phyloP scores from a whole-genome alignment of 2,888 invertebrate genomes.

The Philhelius pedissequus region DNA sequence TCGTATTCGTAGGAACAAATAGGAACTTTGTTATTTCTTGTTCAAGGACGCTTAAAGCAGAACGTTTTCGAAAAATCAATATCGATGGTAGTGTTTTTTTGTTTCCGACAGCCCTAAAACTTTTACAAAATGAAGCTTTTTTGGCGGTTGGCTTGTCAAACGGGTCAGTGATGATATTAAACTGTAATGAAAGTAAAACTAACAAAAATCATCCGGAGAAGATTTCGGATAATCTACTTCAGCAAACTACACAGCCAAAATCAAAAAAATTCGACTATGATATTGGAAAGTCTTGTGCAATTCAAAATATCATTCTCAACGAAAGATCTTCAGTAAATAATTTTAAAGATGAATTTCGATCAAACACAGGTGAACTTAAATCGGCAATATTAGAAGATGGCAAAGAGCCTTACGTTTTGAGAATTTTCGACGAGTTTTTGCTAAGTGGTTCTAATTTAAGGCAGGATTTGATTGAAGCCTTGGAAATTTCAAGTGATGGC shows the following conservation, averaged over 20 bases:
- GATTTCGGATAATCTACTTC: neutral
- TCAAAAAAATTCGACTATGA: slow-evolving; percentile 64
- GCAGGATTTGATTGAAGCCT: slow-evolving; percentile 74
- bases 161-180: slow-evolving; percentile 76
- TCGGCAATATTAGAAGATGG: slow-evolving; percentile 69
- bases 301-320: slow-evolving; percentile 78
- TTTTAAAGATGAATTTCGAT: slow-evolving; percentile 70
- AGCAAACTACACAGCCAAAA: neutral
- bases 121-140: slow-evolving; percentile 74
- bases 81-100: slow-evolving; percentile 75
- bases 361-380: slow-evolving; percentile 72
- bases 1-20: slow-evolving; percentile 76
- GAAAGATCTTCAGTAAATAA: slow-evolving; percentile 72
- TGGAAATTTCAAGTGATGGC: slow-evolving; percentile 75
- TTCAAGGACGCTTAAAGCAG: slow-evolving; percentile 74
- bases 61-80: slow-evolving; percentile 74
- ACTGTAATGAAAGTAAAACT: slow-evolving; percentile 71
- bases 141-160: slow-evolving; percentile 77
- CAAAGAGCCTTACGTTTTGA: slow-evolving; percentile 73
- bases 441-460: slow-evolving; percentile 75
- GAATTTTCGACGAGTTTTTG: slow-evolving; percentile 75
- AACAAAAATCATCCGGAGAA: neutral
- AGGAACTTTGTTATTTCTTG: slow-evolving; percentile 76
- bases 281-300: slow-evolving; percentile 77
- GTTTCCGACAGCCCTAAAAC: slow-evolving; percentile 75